Base-by-base conservation (phyloP, 2,888 invertebrate species). In the Volucella zonaria region DNA sequence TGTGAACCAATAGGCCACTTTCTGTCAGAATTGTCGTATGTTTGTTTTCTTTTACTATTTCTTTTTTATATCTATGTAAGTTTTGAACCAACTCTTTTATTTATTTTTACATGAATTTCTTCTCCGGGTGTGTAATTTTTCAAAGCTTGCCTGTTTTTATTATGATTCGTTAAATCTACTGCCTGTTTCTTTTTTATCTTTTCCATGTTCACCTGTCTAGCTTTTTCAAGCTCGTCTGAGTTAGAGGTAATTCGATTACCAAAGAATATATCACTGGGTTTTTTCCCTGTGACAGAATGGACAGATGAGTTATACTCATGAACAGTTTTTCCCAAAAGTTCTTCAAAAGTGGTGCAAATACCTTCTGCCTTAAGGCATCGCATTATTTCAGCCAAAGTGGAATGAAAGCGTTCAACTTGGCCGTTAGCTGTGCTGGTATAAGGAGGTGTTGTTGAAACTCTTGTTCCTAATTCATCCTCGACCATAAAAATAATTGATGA, bases 311-410 rank as follows among this genome's bases (percentile, higher is more conserved):
- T 61, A n/a, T 61, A 61, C 31, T 61, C 61, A 14, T 82, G 67
- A 8, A 76, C 61, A 1, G 79, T 52, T 47, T 70, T 43, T 40
- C 86, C 81, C 2, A 77, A 51, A 1, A 83, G 58, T 49, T 81
- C 83, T n/a, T 81, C 71, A 49, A 85, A 87, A 3, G 62, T 43
- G 3, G 67, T 47, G n/a, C 3, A 10, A 2, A 38, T 15, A 8
- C 10, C 52, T 3, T 80, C 71, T 2, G 54, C 11, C 45, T 83
- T 83, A 1, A 79, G 38, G 23, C 82, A 86, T 51, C 87, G 42
- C 79, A 85, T 77, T 8, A 86, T 80, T 52, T 87, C 81, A 0
- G 82, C 31, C 2, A 87, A 45, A 3, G 87, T 87, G 3, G 77
- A 87, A 23, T 87, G 82, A 18, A 86, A 79, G 0, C 85, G 47